Evolutionary conservation across 2,797 vertebrate genomes (phyloP).

Genomic region (Bryconaethiops microstoma): DNA sequence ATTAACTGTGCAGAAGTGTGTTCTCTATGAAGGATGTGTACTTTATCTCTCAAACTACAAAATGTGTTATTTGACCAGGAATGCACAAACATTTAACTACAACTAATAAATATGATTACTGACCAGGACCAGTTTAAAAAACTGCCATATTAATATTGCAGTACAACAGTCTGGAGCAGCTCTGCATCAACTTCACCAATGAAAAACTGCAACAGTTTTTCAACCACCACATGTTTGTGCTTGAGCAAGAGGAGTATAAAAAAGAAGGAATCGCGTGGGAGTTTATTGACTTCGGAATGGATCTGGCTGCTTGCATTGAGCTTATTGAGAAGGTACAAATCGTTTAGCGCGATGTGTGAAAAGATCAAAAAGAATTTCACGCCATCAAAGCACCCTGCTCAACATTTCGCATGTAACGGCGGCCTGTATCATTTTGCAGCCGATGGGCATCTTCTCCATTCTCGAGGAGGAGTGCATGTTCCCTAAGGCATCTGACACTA

Average conservation of each 20-base stretch:
- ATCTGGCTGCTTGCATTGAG: slow-evolving; percentile 56
- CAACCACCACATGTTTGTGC: slow-evolving; percentile 62
- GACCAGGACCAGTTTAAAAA: neutral
- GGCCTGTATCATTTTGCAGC: slow-evolving; percentile 58
- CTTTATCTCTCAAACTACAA: too few species aligned
- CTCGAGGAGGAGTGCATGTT: slow-evolving; percentile 85
- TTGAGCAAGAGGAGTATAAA: slow-evolving; percentile 63
- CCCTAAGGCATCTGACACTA: slow-evolving; percentile 72
- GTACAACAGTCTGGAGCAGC: slow-evolving; percentile 58
- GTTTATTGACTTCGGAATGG: slow-evolving; percentile 61
- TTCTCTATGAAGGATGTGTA: too few species aligned
- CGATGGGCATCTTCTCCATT: slow-evolving; percentile 84
- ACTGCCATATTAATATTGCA: neutral
- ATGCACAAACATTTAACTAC: too few species aligned
- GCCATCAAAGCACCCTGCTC: neutral
- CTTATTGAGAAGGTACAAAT: slow-evolving; percentile 55
- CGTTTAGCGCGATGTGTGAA: neutral
- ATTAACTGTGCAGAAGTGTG: too few species aligned
- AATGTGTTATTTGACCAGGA: too few species aligned
- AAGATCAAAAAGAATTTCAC: neutral
- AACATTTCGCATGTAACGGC: neutral
- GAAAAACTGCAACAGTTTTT: slow-evolving; percentile 60
- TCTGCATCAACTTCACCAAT: slow-evolving; percentile 61
- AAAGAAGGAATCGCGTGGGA: slow-evolving; percentile 52
- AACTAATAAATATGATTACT: neutral